Evolutionary conservation across 2,888 invertebrate genomes (phyloP).

Genomic region (Oxystoma pomonae): DNA sequence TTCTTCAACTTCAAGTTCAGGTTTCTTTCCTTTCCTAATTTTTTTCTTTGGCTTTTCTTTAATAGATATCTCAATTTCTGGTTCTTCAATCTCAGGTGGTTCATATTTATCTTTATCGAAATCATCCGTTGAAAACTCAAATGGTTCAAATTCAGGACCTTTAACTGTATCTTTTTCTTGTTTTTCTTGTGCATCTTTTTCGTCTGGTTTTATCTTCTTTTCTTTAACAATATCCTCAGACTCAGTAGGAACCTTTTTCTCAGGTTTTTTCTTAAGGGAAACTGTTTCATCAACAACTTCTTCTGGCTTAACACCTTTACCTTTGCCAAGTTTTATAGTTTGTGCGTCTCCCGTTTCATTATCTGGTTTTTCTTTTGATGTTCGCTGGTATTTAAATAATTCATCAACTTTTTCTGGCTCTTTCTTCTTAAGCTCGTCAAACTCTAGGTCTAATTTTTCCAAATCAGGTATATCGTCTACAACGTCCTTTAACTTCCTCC

Average conservation of each 20-base stretch:
- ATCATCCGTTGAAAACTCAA: slow-evolving; percentile 44
- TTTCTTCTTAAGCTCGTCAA: slow-evolving; percentile 42
- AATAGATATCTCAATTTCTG: slow-evolving; percentile 42
- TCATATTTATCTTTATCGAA: slow-evolving; percentile 41
- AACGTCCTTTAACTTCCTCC: slow-evolving; percentile 42
- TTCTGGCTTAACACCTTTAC: slow-evolving; percentile 41
- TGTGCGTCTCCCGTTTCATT: slow-evolving; percentile 34
- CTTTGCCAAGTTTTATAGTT: slow-evolving; percentile 56
- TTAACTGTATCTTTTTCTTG: slow-evolving; percentile 37
- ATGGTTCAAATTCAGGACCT: slow-evolving; percentile 45
- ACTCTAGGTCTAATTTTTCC: slow-evolving; percentile 49
- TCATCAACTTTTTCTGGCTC: slow-evolving; percentile 47
- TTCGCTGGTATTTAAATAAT: slow-evolving; percentile 37
- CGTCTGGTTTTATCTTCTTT: slow-evolving; percentile 34
- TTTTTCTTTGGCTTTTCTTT: slow-evolving; percentile 41
- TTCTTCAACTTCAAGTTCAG: slow-evolving; percentile 30
- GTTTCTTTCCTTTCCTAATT: slow-evolving; percentile 42
- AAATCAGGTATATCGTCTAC: slow-evolving; percentile 43
- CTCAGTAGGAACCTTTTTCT: slow-evolving; percentile 41
- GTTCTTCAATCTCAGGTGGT: slow-evolving; percentile 42
- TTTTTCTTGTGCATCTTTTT: slow-evolving; percentile 32
- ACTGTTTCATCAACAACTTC: slow-evolving; percentile 46
- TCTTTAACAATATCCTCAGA: slow-evolving; percentile 31
- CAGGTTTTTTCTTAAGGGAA: slow-evolving; percentile 52
- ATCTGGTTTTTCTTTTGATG: slow-evolving; percentile 34